Conservation (phyloP, 1,140 invertebrate species). For the Aphaenogaster rudis region DNA sequence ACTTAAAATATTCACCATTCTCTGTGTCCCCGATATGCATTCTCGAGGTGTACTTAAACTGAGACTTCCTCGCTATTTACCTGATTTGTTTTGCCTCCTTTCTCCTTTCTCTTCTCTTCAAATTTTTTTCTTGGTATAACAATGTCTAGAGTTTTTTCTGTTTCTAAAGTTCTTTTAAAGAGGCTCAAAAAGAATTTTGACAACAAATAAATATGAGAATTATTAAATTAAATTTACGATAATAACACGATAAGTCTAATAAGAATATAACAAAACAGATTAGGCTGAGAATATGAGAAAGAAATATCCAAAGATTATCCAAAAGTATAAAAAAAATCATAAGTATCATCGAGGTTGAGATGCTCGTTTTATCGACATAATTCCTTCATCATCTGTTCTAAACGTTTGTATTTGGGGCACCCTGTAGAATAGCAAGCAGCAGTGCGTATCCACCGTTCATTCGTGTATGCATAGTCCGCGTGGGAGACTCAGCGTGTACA, state of each 20-base stretch:
- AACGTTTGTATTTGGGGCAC: slow-evolving; percentile 23
- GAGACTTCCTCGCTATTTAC: neutral
- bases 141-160: neutral
- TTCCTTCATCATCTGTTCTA: neutral
- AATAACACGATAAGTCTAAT: neutral
- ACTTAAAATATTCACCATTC: slow-evolving; percentile 33
- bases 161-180: neutral
- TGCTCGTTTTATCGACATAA: neutral
- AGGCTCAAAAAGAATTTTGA: neutral
- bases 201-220: neutral
- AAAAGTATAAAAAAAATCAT: neutral
- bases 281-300: neutral
- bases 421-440: slow-evolving; percentile 68
- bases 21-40: neutral
- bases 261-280: neutral
- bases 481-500: slow-evolving; percentile 70
- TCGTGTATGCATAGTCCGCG: slow-evolving; percentile 68
- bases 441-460: slow-evolving; percentile 76
- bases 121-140: neutral
- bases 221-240: neutral
- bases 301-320: neutral
- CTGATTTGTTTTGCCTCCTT: neutral
- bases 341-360: neutral
- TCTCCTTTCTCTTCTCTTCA: neutral
- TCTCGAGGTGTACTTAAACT: neutral